Evolutionary conservation across 2,797 vertebrate genomes (phyloP).

Genomic region (Delichon dasypus): DNA sequence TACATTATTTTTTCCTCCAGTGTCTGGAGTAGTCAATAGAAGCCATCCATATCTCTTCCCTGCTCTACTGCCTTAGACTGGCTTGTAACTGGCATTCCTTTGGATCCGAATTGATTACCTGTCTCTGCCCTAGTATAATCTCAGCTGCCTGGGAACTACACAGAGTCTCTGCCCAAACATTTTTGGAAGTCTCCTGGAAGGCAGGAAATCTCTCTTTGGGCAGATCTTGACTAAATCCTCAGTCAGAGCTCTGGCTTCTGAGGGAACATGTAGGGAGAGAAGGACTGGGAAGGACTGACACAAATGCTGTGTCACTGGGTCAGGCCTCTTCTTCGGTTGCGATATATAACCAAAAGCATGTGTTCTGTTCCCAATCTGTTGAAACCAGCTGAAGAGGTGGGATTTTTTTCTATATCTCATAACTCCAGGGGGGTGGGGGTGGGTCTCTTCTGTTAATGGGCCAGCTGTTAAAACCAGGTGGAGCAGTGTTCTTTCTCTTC

Average conservation of each 20-base stretch:
- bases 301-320: not conserved
- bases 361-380: no score
- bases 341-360: no score
- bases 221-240: not conserved
- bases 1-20: not conserved
- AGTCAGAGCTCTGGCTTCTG: not conserved
- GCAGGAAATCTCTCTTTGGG: not conserved
- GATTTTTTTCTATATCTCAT: no score
- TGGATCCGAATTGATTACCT: not conserved
- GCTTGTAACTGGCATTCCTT: not conserved
- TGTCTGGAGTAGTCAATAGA: not conserved
- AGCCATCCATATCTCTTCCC: not conserved
- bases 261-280: fast-evolving
- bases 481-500: no score
- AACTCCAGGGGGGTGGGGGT: no score
- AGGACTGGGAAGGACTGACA: not conserved
- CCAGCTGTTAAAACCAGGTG: no score
- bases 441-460: no score
- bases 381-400: no score
- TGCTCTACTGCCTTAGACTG: not conserved
- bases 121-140: not conserved
- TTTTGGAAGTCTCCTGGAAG: not conserved
- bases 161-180: not conserved
- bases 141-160: not conserved
- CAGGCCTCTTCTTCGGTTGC: not conserved